Evolutionary conservation across 2,797 vertebrate species (phyloP).

Genomic region (Semotilus atromaculatus): DNA sequence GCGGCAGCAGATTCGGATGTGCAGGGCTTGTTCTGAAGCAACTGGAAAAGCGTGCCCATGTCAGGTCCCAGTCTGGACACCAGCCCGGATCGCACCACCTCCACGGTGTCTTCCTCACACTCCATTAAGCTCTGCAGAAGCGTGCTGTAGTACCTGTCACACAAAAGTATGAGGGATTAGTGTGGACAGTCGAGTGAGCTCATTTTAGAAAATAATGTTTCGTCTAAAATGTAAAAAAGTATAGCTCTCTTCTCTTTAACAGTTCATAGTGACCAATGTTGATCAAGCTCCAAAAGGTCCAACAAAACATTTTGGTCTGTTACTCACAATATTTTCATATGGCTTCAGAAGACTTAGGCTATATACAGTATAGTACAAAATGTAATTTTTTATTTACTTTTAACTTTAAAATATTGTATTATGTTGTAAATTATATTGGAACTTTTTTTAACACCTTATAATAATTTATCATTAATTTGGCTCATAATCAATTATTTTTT

Average conservation of each 20-base stretch:
- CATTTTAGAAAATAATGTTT: background rate
- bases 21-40: constrained; percentile 90
- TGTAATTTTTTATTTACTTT: background rate
- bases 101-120: constrained; percentile 89
- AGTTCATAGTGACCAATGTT: background rate
- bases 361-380: background rate
- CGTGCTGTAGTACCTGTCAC: constrained; percentile 90
- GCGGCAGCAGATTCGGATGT: constrained; percentile 60
- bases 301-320: background rate
- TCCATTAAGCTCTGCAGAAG: constrained; percentile 86
- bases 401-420: background rate
- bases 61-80: constrained; percentile 88
- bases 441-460: no score
- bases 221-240: background rate
- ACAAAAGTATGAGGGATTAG: background rate
- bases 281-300: background rate
- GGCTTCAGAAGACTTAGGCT: background rate
- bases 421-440: no score
- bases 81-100: constrained; percentile 83
- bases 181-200: background rate
- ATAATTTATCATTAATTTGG: no score
- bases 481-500: no score
- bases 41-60: constrained; percentile 90
- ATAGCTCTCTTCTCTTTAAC: background rate
- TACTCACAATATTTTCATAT: no score